Evolutionary conservation across 2,113 vertebrate species (phyloP).

Genomic region (Felis catus): F.catus_Fca126_mat1.0 CM031418.1:95906001-95906500

Average conservation of each 20-base stretch:
- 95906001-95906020: neutral
- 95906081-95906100: neutral
- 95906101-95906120: neutral
- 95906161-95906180: constrained; percentile 29
- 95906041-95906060: neutral
- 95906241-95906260: constrained; percentile 24
- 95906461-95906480: too few relatives aligned
- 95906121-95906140: neutral
- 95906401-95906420: too few relatives aligned
- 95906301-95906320: too few relatives aligned
- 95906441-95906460: too few relatives aligned
- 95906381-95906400: too few relatives aligned
- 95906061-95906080: neutral
- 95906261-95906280: neutral
- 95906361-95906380: too few relatives aligned
- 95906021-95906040: too few relatives aligned
- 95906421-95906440: too few relatives aligned
- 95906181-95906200: neutral
- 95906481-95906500: too few relatives aligned
- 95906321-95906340: too few relatives aligned
- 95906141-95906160: neutral
- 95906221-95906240: constrained; percentile 9
- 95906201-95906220: neutral
- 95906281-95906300: too few relatives aligned
- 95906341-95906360: too few relatives aligned